Percentiles rank a stretch among this genome's conserved stretches.
These are phyloP conservation scores for Campoletis sonorensis DNA, from an alignment of 1,140 invertebrate species.

Conservation along the genomic window DNA sequence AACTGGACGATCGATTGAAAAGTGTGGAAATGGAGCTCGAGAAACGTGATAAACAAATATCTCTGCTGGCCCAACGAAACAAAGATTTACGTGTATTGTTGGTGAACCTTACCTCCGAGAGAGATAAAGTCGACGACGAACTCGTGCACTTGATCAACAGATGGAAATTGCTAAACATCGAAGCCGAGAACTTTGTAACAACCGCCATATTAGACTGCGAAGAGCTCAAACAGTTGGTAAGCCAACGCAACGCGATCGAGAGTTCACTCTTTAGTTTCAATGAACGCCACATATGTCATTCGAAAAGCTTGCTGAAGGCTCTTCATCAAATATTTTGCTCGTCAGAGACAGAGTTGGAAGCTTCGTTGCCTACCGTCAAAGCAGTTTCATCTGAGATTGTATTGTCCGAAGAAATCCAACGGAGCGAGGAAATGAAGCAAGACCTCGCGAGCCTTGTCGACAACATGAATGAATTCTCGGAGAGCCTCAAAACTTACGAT, in stretches of 20 bases:
- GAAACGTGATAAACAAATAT: constrained; percentile 54
- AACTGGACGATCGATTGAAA: constrained; percentile 50
- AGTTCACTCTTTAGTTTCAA: constrained; percentile 51
- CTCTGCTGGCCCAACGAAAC: constrained; percentile 58
- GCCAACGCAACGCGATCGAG: constrained; percentile 55
- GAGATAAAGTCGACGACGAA: constrained; percentile 58
- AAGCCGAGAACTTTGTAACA: constrained; percentile 51
- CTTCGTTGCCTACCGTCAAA: neutral
- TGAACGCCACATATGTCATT: constrained; percentile 54
- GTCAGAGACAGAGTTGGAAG: constrained; percentile 58
- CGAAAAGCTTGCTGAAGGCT: constrained; percentile 55
- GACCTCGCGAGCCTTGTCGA: constrained; percentile 53
- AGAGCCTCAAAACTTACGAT: constrained; percentile 53
- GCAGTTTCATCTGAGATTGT: constrained; percentile 38
- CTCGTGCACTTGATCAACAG: constrained; percentile 51
- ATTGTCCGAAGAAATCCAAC: constrained; percentile 58
- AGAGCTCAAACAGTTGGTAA: constrained; percentile 58
- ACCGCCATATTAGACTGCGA: constrained; percentile 56
- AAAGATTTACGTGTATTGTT: constrained; percentile 60
- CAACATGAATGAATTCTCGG: constrained; percentile 59
- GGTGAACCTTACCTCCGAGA: constrained; percentile 51
- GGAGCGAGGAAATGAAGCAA: constrained; percentile 51
- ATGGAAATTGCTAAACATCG: constrained; percentile 54
- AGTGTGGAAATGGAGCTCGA: constrained; percentile 50
- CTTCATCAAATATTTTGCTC: constrained; percentile 60